Conservation (phyloP, 2,797 vertebrate genomes). For the Carduelis carduelis region DNA sequence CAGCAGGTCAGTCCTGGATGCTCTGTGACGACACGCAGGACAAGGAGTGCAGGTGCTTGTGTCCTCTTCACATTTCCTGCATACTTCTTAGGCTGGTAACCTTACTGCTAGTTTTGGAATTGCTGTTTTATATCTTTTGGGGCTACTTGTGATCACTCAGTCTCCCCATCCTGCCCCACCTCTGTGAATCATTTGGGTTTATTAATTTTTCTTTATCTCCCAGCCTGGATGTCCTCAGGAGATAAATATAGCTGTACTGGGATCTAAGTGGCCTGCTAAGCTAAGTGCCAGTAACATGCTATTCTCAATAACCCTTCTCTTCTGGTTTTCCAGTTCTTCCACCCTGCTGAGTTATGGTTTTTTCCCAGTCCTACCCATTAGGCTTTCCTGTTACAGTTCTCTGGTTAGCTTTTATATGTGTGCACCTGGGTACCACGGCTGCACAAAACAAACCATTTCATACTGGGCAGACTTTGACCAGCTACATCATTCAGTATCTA, state of each 20-base stretch:
- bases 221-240: not conserved
- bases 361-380: not conserved
- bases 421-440: not conserved
- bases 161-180: not conserved
- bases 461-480: not conserved
- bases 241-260: not conserved
- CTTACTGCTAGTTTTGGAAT: not conserved
- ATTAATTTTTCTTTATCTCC: not conserved
- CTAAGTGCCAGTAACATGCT: not conserved
- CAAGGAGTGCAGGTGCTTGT: not conserved
- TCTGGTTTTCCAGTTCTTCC: not conserved
- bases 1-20: not conserved
- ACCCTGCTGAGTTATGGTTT: not conserved
- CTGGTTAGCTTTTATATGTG: not conserved
- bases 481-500: not conserved
- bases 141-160: not conserved
- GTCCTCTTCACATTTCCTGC: fast-evolving
- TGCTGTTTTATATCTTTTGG: not conserved
- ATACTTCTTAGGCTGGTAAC: not conserved
- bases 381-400: not conserved
- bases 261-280: not conserved
- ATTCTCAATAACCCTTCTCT: not conserved
- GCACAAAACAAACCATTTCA: not conserved
- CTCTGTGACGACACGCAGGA: not conserved
- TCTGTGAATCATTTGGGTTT: not conserved